These are phyloP conservation scores for Chloroclysta siterata DNA, from an alignment of 2,888 invertebrate genomes.

Conservation along the genomic window DNA sequence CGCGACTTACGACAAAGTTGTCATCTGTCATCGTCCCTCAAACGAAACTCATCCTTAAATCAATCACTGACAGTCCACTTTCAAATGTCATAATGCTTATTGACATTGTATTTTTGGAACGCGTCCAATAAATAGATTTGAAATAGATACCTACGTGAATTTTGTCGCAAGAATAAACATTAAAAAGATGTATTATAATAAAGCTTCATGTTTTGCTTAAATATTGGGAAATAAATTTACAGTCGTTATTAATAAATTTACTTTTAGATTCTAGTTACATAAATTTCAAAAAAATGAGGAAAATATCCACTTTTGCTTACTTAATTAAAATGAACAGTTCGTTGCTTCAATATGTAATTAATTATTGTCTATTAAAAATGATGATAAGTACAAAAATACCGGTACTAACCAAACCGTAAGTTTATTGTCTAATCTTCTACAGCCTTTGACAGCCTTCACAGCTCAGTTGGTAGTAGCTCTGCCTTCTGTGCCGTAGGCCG, in stretches of 20 bases:
- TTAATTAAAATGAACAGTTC: too few relatives aligned
- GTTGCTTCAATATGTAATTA: too few relatives aligned
- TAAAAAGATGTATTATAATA: constrained; percentile 1
- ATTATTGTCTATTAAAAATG: too few relatives aligned
- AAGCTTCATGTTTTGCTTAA: constrained; percentile 6
- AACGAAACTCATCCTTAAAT: constrained; percentile 1
- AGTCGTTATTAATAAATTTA: not conserved
- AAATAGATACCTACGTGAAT: constrained; percentile 23
- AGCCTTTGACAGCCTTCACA: too few relatives aligned
- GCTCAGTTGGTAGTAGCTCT: too few relatives aligned
- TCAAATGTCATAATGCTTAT: constrained; percentile 4
- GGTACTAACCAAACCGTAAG: too few relatives aligned
- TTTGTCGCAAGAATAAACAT: constrained; percentile 16
- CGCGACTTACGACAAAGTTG: not conserved
- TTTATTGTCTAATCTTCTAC: too few relatives aligned
- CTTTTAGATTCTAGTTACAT: too few relatives aligned
- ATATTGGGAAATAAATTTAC: not conserved
- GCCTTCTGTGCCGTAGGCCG: too few relatives aligned
- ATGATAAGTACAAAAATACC: too few relatives aligned
- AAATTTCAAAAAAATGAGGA: too few relatives aligned
- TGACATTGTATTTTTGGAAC: constrained; percentile 25
- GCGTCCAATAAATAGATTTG: constrained; percentile 26
- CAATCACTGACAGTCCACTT: constrained; percentile 13
- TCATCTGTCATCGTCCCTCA: not conserved
- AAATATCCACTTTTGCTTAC: too few relatives aligned